Conservation (phyloP, 2,888 invertebrate species). For the Caenorhabditis zanzibari region DNA sequence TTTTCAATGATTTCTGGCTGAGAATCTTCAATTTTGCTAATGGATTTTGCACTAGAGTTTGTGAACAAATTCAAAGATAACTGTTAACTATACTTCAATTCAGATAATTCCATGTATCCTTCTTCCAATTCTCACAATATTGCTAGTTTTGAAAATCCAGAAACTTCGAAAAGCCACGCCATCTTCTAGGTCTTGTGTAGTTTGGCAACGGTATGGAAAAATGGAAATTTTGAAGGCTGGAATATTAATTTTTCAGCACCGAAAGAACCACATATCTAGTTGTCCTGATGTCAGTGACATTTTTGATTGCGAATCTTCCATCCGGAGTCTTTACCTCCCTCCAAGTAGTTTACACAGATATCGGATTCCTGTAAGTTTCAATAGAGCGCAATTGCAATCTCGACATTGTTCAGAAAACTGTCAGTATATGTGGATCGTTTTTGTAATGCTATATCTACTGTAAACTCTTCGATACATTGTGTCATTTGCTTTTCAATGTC, state of each 20-base stretch:
- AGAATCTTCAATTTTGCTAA: background rate
- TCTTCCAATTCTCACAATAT: background rate
- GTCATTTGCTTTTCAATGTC: constrained; percentile 4
- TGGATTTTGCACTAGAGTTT: background rate
- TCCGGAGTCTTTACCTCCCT: constrained; percentile 5
- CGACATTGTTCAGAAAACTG: background rate
- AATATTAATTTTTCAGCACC: background rate
- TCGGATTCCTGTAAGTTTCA: constrained; percentile 12
- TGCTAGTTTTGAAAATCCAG: constrained; percentile 1
- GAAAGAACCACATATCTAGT: constrained; percentile 21
- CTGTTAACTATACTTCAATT: background rate
- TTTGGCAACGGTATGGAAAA: background rate
- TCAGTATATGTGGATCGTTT: background rate
- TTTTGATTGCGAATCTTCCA: constrained; percentile 21
- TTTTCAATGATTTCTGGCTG: background rate
- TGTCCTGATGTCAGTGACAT: background rate
- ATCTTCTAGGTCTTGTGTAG: background rate
- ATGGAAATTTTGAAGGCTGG: too few relatives aligned
- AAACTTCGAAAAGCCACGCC: background rate
- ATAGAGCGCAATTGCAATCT: background rate
- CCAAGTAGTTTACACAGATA: constrained; percentile 19
- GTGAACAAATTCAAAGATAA: background rate
- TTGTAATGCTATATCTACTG: background rate
- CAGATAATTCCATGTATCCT: constrained; percentile 16
- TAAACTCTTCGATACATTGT: constrained; percentile 4